Base-by-base conservation (phyloP, 2,888 invertebrate genomes). In the Mythimna lalbum region DNA sequence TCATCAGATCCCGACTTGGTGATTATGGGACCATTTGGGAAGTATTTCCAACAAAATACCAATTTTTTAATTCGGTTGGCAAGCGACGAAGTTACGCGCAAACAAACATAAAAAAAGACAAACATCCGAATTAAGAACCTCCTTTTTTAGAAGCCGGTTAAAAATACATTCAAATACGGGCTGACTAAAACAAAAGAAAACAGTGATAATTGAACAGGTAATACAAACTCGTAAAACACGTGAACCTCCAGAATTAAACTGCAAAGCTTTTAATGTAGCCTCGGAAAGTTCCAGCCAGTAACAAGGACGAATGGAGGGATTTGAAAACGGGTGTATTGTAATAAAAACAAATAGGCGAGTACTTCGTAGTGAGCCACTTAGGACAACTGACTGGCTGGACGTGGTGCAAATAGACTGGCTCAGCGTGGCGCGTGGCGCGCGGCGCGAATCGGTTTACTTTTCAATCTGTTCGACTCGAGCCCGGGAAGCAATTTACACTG, bases 371-470 rank as follows among this genome's bases (percentile, higher is more conserved):
- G 67, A 66, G 63, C 62, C 81, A 83, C 70, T 82, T 80, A 80
- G 68, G 65, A 75, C 78, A 76, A 84, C 87, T 82, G 79, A 85
- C 80, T 73, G 78, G 72, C 69, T 73, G 47, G 47, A 49, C 47
- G 47, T 49, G 80, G 67, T 62, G 77, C 78, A 76, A 85, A 88
- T 82, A 85, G 79, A 85, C 79, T 71, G 78, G 71, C 70, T 73
- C 78, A 78, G 85, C 87, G 87, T 75, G 85, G 77, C 62, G 69
- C 60, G 82, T 78, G 85, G 76, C 60, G 69, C 60, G 82, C 77
- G 85, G 76, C 60, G 69, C 55, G 82, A 84, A 87, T 88, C 78
- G 74, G 86, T 88, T 89, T 89, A 88, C 82, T 86, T 88, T 88
- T 82, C 87, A 86, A 88, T 88, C 76, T 75, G 74, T 49, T 63